phyloP scores from a whole-genome alignment of 2,797 vertebrate species.

The Antrozous pallidus region DNA sequence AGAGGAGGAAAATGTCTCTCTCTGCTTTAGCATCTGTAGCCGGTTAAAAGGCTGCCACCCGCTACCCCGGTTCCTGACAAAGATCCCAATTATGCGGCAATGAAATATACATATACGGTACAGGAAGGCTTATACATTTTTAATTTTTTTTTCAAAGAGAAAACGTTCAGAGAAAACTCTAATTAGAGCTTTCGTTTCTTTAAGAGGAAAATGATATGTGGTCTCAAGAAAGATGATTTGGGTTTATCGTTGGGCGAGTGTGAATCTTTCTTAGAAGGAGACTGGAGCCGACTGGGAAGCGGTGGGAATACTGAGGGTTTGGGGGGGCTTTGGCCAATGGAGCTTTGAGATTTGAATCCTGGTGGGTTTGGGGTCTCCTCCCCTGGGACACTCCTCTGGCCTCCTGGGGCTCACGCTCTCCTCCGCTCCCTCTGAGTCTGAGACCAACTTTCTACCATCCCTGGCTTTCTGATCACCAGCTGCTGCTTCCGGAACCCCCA shows the following conservation, averaged over 20 bases:
- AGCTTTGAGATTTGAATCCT: neutral
- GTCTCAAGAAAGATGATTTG: constrained; percentile 61
- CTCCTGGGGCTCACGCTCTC: no score
- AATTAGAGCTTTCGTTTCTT: constrained; percentile 78
- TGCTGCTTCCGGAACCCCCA: neutral
- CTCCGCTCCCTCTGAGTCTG: neutral
- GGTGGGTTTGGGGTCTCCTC: no score
- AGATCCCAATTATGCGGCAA: constrained; percentile 83
- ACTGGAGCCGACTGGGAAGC: neutral
- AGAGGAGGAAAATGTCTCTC: constrained; percentile 41
- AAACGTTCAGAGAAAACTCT: constrained; percentile 77
- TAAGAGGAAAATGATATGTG: constrained; percentile 62
- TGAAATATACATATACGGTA: constrained; percentile 84
- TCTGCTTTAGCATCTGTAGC: constrained; percentile 71
- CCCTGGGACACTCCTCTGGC: neutral
- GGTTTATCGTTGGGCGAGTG: neutral
- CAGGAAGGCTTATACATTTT: constrained; percentile 83
- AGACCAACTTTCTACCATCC: neutral
- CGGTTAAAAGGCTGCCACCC: constrained; percentile 75
- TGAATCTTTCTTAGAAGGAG: neutral
- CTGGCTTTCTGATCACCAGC: no score
- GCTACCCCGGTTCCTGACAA: constrained; percentile 78
- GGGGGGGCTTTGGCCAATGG: neutral
- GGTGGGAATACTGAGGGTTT: neutral
- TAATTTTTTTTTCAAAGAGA: constrained; percentile 81